Base-by-base conservation (phyloP, 2,797 vertebrate species). In the Acipenser transmontanus region DNA sequence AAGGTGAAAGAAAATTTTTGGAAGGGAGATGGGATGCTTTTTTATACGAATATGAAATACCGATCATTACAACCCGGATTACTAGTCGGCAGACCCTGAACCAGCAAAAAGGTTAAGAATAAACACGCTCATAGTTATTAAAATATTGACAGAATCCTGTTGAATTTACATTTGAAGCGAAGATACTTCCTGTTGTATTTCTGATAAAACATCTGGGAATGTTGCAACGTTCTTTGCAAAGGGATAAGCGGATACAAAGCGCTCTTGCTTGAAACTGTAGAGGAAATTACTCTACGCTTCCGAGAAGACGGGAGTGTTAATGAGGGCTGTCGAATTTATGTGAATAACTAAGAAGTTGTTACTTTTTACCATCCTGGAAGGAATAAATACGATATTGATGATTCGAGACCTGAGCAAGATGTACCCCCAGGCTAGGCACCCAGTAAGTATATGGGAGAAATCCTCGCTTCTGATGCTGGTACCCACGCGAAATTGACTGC, bases 331-430 rank as follows among this genome's bases (percentile, higher is more conserved):
- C 61, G 59, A 62, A 68, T 69, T 84, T 78, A 78, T 82, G 81
- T 81, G 75, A 78, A 57, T 59, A n/a, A 70, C 66, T 34, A 4
- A 62, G 13, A 82, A 78, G 82, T 67, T 66, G 64, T 64, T 61
- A 68, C 63, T 20, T 49, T 11, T 67, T 9, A 66, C 54, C 70
- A 71, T 69, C 59, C 63, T 81, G 80, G 81, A 82, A 77, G 84
- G 86, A 90, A 85, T 87, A 78, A 78, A 78, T 79, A 77, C 80
- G 74, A 89, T 83, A 78, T 90, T 84, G 90, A 94, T 94, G 94
- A 94, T 95, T 89, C 92, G 93, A 81, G 93, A 96, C 76, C 81
- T 94, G 91, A 95, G 94, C 92, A 95, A 95, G 91, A 95, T 95
- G 94, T 96, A 95, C 79, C 94, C 93, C 68, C 93, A 93, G 84